Evolutionary conservation across 2,797 vertebrate species (phyloP), one percentile per base, ranked within the genome.

Genomic region (Megalops cyprinoides): DNA sequence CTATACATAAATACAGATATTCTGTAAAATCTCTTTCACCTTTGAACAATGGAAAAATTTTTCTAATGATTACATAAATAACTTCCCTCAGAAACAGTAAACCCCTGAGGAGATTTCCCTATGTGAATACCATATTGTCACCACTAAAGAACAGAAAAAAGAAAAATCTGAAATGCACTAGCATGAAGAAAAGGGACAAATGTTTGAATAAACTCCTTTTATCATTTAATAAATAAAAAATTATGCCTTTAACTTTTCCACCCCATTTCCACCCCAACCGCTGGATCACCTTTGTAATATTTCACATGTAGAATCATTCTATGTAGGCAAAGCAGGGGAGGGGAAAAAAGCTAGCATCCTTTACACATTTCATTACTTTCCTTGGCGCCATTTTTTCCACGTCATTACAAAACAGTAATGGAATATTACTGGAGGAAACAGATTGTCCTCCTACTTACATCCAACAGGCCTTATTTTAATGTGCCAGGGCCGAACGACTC

Each of bases 391-490:
- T 90, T 88, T 91, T 87, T 76, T 83, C 87, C 85, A 80, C 81
- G 78, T 90, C 87, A 89, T 91, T 91, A 91, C 84, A 75, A 81
- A 84, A 86, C 85, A 83, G 90, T 91, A 90, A 91, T 90, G 88
- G 82, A 75, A 86, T 86, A 87, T 87, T 87, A 82, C 80, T 78
- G 86, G 74, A 34, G 84, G 89, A 91, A 91, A 92, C 90, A 87
- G 90, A 94, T 94, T 94, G 92, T 86, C 91, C 85, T 46, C 83
- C 86, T 85, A 73, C 90, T 84, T 86, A 73, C 82, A 91, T 87
- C 87, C 88, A 89, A 86, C 93, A 92, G 89, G 91, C 90, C 90
- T 89, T 90, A 90, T 92, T 92, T 88, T 85, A 90, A 92, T 88
- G 90, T 91, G 91, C 91, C 92, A 88, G 86, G 86, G 85, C 90